A percentile compares a stretch with the other conserved stretches of the same genome.
Conservation (phyloP, 2,888 invertebrate genomes). For the Lepas anatifera region DNA sequence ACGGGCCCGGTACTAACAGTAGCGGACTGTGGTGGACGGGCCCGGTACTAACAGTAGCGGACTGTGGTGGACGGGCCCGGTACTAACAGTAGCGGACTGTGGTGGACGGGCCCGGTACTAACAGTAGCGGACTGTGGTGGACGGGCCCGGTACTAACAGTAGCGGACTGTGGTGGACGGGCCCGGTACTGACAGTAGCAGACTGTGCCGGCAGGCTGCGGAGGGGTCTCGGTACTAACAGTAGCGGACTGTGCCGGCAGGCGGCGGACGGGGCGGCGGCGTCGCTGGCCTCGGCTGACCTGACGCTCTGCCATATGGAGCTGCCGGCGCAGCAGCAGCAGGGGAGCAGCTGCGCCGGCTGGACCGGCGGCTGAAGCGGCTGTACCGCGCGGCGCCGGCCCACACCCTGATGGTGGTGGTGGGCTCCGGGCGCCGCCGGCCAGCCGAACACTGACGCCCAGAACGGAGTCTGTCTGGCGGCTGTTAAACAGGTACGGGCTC, state of each 20-base stretch:
- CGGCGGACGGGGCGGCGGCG: not conserved
- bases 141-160: too few relatives aligned
- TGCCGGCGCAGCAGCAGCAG: not conserved
- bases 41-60: too few relatives aligned
- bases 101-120: not conserved
- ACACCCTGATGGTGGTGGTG: not conserved
- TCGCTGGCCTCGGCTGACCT: not conserved
- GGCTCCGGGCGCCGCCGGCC: not conserved
- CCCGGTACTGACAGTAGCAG: not conserved
- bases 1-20: too few relatives aligned
- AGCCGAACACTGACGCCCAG: not conserved
- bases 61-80: too few relatives aligned
- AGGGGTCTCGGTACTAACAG: too few relatives aligned
- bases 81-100: not conserved
- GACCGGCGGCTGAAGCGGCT: constrained; percentile 4
- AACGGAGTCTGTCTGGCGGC: constrained; percentile 4
- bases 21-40: too few relatives aligned
- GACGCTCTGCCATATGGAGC: not conserved
- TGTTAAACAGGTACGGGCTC: not conserved
- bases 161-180: not conserved
- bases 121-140: not conserved
- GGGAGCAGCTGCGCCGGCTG: not conserved
- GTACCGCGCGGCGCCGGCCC: constrained; percentile 6
- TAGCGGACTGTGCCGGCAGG: not conserved
- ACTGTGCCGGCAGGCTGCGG: not conserved